Evolutionary conservation across 2,888 invertebrate genomes (phyloP), one percentile per base, ranked within the genome.

Genomic region (Nemotelus nigrinus): DNA sequence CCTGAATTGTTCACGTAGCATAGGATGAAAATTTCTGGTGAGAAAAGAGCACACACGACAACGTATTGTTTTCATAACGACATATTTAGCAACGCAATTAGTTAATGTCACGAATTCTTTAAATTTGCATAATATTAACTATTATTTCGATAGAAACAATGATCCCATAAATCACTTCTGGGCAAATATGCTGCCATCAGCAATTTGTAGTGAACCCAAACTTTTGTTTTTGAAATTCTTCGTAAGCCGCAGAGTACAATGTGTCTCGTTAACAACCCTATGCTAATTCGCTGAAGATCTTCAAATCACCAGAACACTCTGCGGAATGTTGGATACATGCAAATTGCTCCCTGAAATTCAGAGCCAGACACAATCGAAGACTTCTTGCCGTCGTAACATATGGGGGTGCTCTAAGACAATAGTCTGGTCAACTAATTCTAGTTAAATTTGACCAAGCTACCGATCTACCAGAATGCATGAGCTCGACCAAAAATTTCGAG

Each of bases 131-230:
- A 50, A 50, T 50, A 7, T 8, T 8, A 50, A 50, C 5, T 8
- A 50, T 7, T 50, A 50, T 50, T 50, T 5, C 50, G 8, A 5
- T 7, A 50, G 63, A 63, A 63, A 65, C 65, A 65, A 65, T 65
- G 65, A 44, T 65, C 47, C 47, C 65, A 65, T 65, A 65, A 65
- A 65, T 65, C 65, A 65, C 65, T n/a, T 7, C 44, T 47, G 65
- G 47, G 47, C 65, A 65, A 65, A 65, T 65, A 45, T 47, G 6
- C 65, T 45, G n/a, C 47, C 65, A 65, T 65, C 43, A 41, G 63
- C n/a, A 44, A 58, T 25, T 58, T 25, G 5, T 45, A 8, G 4
- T 45, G 7, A 65, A 47, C 63, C 6, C 6, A 8, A 45, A n/a
- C 47, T 47, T 45, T 47, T 65, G 7, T 47, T n/a, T 65, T 45